phyloP scores from a whole-genome alignment of 2,113 vertebrate species.

The Rhagologus leucostigma region DNA sequence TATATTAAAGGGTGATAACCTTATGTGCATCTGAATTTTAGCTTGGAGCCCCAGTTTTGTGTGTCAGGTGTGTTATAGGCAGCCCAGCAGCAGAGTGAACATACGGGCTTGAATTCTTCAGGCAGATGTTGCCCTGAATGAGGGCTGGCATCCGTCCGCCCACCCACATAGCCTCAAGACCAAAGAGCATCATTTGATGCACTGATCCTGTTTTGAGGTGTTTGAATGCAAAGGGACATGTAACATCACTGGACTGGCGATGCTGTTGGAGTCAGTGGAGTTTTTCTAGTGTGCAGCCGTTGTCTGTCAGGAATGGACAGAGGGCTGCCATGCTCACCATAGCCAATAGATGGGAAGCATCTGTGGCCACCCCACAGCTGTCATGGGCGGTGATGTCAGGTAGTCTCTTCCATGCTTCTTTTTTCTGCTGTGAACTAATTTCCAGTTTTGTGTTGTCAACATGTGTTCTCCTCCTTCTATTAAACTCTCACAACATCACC shows the following conservation, averaged over 20 bases:
- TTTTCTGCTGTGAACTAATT: not conserved
- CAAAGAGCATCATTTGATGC: not conserved
- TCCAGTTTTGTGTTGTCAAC: not conserved
- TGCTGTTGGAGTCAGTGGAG: not conserved
- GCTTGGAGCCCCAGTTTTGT: not conserved
- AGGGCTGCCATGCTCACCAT: not conserved
- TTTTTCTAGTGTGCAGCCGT: not conserved
- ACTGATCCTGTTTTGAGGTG: not conserved
- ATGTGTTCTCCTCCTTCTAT: not conserved
- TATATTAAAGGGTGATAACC: not conserved
- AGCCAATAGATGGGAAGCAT: rapidly evolving
- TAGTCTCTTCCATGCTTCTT: not conserved
- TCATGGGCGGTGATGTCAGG: not conserved
- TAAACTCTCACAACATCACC: not conserved
- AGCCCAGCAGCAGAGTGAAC: not conserved
- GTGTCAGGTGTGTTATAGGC: not conserved
- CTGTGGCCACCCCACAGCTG: not conserved
- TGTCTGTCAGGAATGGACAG: not conserved
- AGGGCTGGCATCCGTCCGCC: rapidly evolving
- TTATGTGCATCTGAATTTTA: rapidly evolving
- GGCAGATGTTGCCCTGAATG: not conserved
- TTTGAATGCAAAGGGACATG: not conserved
- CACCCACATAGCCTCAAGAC: not conserved
- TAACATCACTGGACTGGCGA: not conserved
- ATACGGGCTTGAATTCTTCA: rapidly evolving